A percentile compares a stretch with the other conserved stretches of the same genome.
phyloP scores from a whole-genome alignment of 2,113 vertebrate species.

The Prunella himalayana region DNA sequence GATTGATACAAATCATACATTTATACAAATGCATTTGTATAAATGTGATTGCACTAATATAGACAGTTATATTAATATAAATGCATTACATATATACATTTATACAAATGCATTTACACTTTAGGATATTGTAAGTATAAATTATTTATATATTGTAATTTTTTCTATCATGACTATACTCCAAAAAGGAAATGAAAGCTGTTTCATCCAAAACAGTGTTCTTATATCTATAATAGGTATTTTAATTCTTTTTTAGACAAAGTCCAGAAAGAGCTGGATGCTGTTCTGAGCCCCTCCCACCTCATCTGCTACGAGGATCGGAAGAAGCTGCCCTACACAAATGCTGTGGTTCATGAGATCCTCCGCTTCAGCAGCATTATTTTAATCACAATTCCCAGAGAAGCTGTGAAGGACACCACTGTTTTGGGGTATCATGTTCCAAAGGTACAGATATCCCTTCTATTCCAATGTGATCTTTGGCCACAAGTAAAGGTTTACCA shows the following conservation, averaged over 20 bases:
- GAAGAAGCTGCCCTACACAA: background rate
- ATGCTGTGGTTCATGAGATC: slow-evolving; percentile 48
- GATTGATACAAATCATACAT: background rate
- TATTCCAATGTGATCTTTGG: background rate
- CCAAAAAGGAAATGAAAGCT: background rate
- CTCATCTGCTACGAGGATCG: background rate
- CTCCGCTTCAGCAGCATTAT: background rate
- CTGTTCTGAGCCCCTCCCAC: background rate
- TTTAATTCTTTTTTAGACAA: background rate
- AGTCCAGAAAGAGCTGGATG: background rate
- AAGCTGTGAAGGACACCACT: slow-evolving; percentile 19
- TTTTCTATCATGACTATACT: background rate
- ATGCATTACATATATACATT: background rate
- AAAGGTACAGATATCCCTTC: slow-evolving; percentile 30
- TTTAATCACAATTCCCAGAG: background rate
- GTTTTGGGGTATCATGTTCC: background rate
- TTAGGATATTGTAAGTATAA: background rate
- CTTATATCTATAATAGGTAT: background rate
- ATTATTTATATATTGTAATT: background rate
- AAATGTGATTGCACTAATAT: background rate
- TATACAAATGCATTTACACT: background rate
- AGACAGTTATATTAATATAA: background rate
- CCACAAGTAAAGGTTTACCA: background rate
- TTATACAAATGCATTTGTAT: background rate
- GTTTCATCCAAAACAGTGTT: background rate